A percentile compares a stretch with the other conserved stretches of the same genome.
Evolutionary conservation across 2,888 invertebrate species (phyloP).

Genomic region (Tortricodes alternella): DNA sequence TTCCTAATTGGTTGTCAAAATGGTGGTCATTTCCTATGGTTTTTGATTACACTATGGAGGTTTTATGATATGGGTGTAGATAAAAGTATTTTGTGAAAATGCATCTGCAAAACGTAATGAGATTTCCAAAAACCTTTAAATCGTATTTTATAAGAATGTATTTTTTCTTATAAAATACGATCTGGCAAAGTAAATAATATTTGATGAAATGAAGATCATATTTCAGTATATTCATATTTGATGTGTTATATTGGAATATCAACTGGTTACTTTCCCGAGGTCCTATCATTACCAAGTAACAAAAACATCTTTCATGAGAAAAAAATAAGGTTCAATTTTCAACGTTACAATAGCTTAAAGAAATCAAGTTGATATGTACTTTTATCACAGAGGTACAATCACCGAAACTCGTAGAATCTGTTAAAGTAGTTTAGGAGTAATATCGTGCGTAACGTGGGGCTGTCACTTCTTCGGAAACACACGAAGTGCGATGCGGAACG

Average conservation of each 20-base stretch:
- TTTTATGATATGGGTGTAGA: no score
- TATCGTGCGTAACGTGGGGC: constrained; percentile 50
- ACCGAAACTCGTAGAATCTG: constrained; percentile 24
- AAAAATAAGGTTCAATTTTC: neutral
- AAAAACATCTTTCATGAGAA: neutral
- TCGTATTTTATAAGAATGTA: constrained; percentile 11
- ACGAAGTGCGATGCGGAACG: neutral
- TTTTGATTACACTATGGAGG: no score
- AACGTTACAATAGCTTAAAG: no score
- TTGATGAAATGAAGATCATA: constrained; percentile 60
- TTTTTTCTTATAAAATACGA: constrained; percentile 23
- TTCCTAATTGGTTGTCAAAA: no score
- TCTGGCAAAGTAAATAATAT: constrained; percentile 49
- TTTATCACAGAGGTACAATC: constrained; percentile 20
- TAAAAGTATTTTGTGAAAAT: no score
- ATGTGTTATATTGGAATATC: constrained; percentile 55
- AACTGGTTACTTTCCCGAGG: constrained; percentile 47
- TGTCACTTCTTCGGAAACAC: constrained; percentile 1
- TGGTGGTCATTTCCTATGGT: no score
- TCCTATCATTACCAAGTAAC: no score
- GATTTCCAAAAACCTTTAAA: constrained; percentile 31
- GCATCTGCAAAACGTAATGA: constrained; percentile 1
- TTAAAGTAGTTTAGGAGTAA: constrained; percentile 46
- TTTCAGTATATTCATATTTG: constrained; percentile 63
- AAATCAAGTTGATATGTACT: neutral